A percentile compares a stretch with the other conserved stretches of the same genome.
phyloP scores from a whole-genome alignment of 2,888 invertebrate genomes.

The Lithosia quadra region DNA sequence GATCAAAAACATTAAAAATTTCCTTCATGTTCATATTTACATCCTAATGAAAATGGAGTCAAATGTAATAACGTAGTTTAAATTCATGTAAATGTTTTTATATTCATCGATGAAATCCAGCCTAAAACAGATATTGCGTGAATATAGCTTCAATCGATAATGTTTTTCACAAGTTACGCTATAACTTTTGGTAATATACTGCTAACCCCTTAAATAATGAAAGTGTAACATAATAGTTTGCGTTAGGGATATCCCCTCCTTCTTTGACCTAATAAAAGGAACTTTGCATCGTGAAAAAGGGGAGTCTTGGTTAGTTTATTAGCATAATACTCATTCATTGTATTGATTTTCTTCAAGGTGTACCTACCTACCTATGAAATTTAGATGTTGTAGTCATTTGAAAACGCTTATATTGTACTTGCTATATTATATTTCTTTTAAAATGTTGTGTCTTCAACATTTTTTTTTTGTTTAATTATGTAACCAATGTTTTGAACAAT shows the following conservation, averaged over 20 bases:
- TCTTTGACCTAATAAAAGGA: constrained; percentile 44
- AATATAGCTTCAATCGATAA: background rate
- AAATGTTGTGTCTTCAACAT: no score
- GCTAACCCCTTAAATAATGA: constrained; percentile 26
- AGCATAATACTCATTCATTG: constrained; percentile 41
- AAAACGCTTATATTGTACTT: background rate
- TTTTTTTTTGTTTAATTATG: no score
- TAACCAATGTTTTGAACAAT: no score
- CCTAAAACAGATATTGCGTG: background rate
- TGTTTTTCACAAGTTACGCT: background rate
- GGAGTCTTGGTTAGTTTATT: constrained; percentile 31
- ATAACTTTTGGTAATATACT: background rate
- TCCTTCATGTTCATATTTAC: background rate
- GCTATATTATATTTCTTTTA: no score
- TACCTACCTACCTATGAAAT: no score
- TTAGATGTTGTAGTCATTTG: background rate
- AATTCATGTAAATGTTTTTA: no score
- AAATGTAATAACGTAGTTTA: no score
- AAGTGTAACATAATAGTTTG: constrained; percentile 39
- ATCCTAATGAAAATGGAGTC: background rate
- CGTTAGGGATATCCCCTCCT: constrained; percentile 34
- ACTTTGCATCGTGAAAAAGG: constrained; percentile 27
- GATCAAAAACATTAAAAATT: no score
- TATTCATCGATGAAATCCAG: background rate
- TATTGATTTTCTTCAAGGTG: constrained; percentile 39